A percentile compares a stretch with the other conserved stretches of the same genome.
These are phyloP conservation scores for Coptotermes formosanus DNA, from an alignment of 1,140 invertebrate genomes.

Conservation along the genomic window DNA sequence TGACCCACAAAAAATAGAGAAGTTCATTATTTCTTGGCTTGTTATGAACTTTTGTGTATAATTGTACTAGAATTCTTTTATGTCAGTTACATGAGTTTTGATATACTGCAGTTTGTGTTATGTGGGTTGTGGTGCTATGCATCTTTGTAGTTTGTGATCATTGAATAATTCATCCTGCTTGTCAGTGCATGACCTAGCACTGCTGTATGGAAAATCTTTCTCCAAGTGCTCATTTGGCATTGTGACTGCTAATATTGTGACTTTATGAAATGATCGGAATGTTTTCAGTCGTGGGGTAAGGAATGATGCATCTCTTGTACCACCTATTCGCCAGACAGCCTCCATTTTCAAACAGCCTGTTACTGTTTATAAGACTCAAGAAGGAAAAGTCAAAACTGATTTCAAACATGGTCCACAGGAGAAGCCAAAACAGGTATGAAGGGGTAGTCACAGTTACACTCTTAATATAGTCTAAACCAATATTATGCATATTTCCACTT, in stretches of 20 bases:
- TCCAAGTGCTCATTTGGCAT: not conserved
- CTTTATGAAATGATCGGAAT: not conserved
- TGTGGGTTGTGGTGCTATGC: no score
- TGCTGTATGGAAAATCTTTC: not conserved
- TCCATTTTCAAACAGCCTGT: conserved; percentile 99
- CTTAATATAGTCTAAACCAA: no score
- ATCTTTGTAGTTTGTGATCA: no score
- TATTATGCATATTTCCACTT: no score
- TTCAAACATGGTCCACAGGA: conserved; percentile 86
- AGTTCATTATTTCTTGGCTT: not conserved
- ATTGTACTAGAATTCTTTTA: no score
- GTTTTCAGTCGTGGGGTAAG: conserved; percentile 68
- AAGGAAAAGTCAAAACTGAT: conserved; percentile 84
- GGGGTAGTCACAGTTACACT: not conserved
- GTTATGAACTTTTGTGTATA: no score
- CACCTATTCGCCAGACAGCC: conserved; percentile 95
- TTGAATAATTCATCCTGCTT: no score
- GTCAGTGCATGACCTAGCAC: no score
- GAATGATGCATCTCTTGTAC: conserved; percentile 86
- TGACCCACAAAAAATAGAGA: not conserved
- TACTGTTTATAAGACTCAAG: conserved; percentile 87
- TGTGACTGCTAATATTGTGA: no score
- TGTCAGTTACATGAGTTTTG: no score
- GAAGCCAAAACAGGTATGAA: conserved; percentile 83
- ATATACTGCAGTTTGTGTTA: no score